Evolutionary conservation across 2,888 invertebrate species (phyloP), one percentile per base, ranked within the genome.

Genomic region (Achlya flavicornis): DNA sequence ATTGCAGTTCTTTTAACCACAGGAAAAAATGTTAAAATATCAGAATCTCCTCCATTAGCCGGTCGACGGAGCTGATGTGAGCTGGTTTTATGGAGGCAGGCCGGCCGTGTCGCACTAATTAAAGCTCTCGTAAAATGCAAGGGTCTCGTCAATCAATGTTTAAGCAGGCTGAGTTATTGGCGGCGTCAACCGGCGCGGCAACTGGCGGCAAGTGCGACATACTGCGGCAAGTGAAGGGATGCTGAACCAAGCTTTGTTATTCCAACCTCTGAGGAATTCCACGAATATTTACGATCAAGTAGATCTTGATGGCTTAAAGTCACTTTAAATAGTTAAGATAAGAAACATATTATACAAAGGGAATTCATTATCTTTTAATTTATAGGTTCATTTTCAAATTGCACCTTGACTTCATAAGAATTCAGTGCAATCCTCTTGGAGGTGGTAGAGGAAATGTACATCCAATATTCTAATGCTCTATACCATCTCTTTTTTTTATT

Each of bases 131-230:
- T 92, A 89, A 90, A 89, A 84, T 77, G 78, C 77, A 80, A 85
- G 85, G 86, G 85, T 80, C 82, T 83, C 89, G 89, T 91, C 92
- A 91, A 92, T 91, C 91, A 90, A 85, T 79, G 81, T 79, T 79
- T 82, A 84, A 84, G 81, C 83, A 81, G 80, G 76, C 77, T 84
- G 87, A 87, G 81, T 88, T 87, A 90, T 87, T 79, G 85, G 75
- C 74, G 79, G 84, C 80, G 82, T 78, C 79, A 79, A 70, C 71
- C 60, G 59, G 16, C 38, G 66, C 65, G 73, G 66, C 62, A 65
- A 66, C 66, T 61, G 61, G 63, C 66, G 62, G 66, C 66, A 69
- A 74, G 69, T 69, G 70, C 63, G 66, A 61, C 63, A 67, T 66
- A 67, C 57, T 71, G 68, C 62, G 63, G 63, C 65, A 48, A 43